Base-by-base conservation (phyloP, 1,140 invertebrate genomes). In the Diorhabda carinulata region DNA sequence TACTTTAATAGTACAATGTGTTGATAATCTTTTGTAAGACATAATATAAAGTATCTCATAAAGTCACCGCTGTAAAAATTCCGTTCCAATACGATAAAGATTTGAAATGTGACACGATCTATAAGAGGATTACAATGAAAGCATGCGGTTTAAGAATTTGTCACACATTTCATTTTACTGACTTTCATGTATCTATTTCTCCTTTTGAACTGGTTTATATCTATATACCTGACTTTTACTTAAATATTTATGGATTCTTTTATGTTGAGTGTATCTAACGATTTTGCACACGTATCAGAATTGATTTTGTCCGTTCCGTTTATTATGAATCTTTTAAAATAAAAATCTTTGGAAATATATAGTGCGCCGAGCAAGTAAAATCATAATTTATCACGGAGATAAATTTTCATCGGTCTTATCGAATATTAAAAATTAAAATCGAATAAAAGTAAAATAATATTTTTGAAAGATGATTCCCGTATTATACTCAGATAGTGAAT, bases 221-320 rank as follows among this genome's bases (percentile, higher is more conserved):
- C 9, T 61, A 42, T 61, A 43, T 61, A 61, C 60, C 60, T 61
- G 60, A 8, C 25, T 40, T 8, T 61, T 61, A 61, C 60, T 61
- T 41, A 61, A 61, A 61, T 61, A 61, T 61, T 61, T 61, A 61
- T 61, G 6, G 8, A 61, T 61, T 61, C 60, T 61, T 61, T 61
- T 61, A 42, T 61, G 8, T 41, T 8, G 10, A 25, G 47, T 52
- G 40, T 40, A 42, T 5, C 41, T 61, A 9, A 9, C 43, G 10
- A 61, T 61, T 61, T 40, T 61, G 43, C 60, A 61, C 10, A 42
- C 8, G 5, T 61, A 6, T 42, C 43, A 57, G 8, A n/a, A 43
- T 63, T 7, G 45, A 43, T 63, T 25, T 42, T 44, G 7, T 40
- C 40, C 41, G 40, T 9, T 9, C 8, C 8, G 7, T 40, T 63